Evolutionary conservation across 2,797 vertebrate species (phyloP), one percentile per base, ranked within the genome.

Genomic region (Crypturellus tataupa): DNA sequence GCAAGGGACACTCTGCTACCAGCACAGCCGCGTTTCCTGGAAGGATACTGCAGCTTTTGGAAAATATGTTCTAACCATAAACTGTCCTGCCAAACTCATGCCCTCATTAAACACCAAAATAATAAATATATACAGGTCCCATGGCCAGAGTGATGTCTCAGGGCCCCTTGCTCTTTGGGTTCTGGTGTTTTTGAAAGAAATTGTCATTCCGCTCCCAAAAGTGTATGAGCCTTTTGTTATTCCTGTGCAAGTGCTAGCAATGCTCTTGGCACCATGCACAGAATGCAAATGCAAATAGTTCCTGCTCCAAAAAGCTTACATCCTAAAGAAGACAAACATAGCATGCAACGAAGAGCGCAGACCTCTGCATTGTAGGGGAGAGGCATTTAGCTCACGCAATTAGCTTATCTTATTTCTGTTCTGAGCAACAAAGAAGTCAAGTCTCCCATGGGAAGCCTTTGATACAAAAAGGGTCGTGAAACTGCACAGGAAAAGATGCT

Each of bases 41-140:
- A 71, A 78, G 69, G 17, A n/a, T 18, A 20, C 37, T 40, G 24
- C 24, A 80, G 71, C 64, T 85, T 67, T 44, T 49, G 89, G 77
- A 82, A 92, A 88, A 88, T 64, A 13, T 5, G 15, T 35, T 77
- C 85, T 75, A 42, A 55, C 80, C 83, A 60, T 73, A 92, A 90
- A 87, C 42, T 31, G 7, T 2, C 79, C 78, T 46, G 49, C 64
- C 65, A 87, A 89, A 2, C 15, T 39, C 60, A 49, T 24, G 33
- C 13, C 46, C 35, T 72, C 15, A 49, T 56, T 76, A 94, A 91
- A 60, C 58, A 88, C 24, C 0, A 0, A 58, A 88, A 49, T 79
- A 84, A 87, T 21, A 25, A 71, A 62, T 8, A n/a, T 14, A 53
- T 6, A 21, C 15, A 25, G 9, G 15, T 87, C n/a, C 31, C 65